phyloP scores from a whole-genome alignment of 2,888 invertebrate species.

The Anodontia alba region DNA sequence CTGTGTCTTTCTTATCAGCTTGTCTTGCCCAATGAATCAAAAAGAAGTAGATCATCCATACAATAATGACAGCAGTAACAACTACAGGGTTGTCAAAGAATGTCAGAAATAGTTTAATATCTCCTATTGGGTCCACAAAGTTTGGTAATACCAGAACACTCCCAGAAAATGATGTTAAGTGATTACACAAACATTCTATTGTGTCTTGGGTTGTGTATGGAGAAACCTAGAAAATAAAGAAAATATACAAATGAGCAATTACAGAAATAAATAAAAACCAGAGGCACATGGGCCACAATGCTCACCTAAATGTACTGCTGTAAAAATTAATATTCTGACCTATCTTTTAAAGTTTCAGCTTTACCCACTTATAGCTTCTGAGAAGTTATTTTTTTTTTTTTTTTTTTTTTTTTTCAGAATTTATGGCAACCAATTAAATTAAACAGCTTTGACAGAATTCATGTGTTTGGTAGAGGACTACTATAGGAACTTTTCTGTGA shows the following conservation, averaged over 20 bases:
- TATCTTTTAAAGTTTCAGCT: too few relatives aligned
- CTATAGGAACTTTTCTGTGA: too few relatives aligned
- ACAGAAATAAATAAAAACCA: slow-evolving; percentile 12
- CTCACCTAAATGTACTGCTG: too few relatives aligned
- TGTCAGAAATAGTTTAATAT: slow-evolving; percentile 69
- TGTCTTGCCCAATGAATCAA: slow-evolving; percentile 69
- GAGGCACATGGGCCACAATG: not conserved
- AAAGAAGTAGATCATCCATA: slow-evolving; percentile 74
- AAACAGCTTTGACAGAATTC: too few relatives aligned
- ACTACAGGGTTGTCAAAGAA: slow-evolving; percentile 79
- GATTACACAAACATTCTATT: slow-evolving; percentile 69
- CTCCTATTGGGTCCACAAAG: slow-evolving; percentile 65
- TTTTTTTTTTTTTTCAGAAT: too few relatives aligned
- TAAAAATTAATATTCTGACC: too few relatives aligned
- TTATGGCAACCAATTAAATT: too few relatives aligned
- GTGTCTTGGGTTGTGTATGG: slow-evolving; percentile 40
- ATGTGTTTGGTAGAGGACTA: too few relatives aligned
- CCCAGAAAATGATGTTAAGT: slow-evolving; percentile 72
- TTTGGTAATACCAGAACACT: slow-evolving; percentile 71
- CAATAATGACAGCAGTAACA: slow-evolving; percentile 65
- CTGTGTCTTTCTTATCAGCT: slow-evolving; percentile 66
- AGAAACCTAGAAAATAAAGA: slow-evolving; percentile 54
- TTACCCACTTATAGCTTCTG: too few relatives aligned
- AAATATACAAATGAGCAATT: too few relatives aligned
- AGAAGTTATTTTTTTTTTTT: too few relatives aligned